Evolutionary conservation across 2,797 vertebrate genomes (phyloP).

Genomic region (Eidolon dupreanum): DNA sequence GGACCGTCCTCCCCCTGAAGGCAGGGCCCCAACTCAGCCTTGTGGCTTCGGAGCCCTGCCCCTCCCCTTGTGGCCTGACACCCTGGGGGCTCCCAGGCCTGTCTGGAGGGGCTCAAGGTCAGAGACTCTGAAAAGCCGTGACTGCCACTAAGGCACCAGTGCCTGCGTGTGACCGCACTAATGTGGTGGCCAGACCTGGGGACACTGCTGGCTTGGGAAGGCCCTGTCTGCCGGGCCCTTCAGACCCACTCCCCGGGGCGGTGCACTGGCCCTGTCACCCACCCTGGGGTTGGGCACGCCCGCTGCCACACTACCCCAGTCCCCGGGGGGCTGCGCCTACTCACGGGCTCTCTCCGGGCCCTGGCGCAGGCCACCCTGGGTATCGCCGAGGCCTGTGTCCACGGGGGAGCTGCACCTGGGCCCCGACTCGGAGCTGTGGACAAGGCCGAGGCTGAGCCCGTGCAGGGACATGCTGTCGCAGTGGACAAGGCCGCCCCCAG

Average conservation of each 20-base stretch:
- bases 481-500: background rate
- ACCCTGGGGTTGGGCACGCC: too few relatives aligned
- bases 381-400: conserved; percentile 83
- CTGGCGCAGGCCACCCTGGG: conserved; percentile 81
- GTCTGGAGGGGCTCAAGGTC: background rate
- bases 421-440: conserved; percentile 88
- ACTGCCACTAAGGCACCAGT: rapidly evolving
- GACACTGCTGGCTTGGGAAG: background rate
- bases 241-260: too few relatives aligned
- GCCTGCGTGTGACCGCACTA: rapidly evolving
- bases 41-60: background rate
- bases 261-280: background rate
- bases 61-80: background rate
- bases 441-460: background rate
- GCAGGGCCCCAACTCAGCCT: background rate
- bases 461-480: background rate
- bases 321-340: conserved; percentile 68
- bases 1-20: background rate
- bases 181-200: background rate
- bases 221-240: background rate
- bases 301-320: background rate
- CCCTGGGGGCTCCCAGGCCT: background rate
- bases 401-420: conserved; percentile 93
- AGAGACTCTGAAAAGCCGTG: background rate
- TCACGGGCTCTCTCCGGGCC: conserved; percentile 89